phyloP scores from a whole-genome alignment of 2,113 vertebrate genomes.

The Oreochromis niloticus region DNA sequence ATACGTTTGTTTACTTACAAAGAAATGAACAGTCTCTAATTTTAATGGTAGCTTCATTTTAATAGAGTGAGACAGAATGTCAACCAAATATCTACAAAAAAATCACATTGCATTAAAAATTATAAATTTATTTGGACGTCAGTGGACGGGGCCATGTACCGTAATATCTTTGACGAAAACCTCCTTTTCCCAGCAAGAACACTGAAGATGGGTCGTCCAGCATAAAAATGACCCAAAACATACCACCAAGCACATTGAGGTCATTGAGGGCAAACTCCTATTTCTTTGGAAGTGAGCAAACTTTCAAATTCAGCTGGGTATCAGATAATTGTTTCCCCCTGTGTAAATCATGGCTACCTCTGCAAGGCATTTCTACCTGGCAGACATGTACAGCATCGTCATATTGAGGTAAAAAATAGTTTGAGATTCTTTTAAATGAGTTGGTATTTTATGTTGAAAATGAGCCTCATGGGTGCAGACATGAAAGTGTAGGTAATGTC shows the following conservation, averaged over 20 bases:
- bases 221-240: neutral
- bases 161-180: neutral
- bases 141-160: neutral
- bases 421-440: neutral
- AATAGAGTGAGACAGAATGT: neutral
- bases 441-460: neutral
- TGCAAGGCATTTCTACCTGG: neutral
- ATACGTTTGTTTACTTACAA: neutral
- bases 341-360: neutral
- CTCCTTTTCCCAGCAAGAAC: neutral
- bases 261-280: neutral
- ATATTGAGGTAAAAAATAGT: neutral
- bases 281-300: neutral
- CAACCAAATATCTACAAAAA: neutral
- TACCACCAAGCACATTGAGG: neutral
- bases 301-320: neutral
- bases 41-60: neutral
- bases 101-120: accelerated
- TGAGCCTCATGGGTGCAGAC: neutral
- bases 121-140: neutral
- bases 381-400: neutral
- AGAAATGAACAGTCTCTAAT: neutral
- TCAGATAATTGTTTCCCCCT: neutral
- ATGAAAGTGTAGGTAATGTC: neutral
- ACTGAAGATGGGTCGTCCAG: neutral